Evolutionary conservation across 2,888 invertebrate genomes (phyloP), one percentile per base, ranked within the genome.

Genomic region (Harmothoe impar): DNA sequence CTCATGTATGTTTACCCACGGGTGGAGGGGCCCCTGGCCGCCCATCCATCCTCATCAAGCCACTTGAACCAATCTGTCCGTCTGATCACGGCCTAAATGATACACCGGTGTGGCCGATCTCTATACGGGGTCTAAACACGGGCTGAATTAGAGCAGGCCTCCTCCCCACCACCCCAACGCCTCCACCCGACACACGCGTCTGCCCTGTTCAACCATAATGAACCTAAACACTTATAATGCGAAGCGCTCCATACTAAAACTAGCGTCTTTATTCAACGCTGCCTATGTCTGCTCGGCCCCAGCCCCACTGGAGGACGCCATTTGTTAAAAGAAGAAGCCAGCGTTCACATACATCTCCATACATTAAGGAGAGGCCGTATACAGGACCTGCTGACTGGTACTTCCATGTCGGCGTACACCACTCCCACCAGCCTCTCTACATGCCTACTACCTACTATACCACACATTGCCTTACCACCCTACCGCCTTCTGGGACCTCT

Each of bases 41-140:
- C 54, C 54, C 54, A 86, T 86, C 86, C 54, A 86, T 86, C 54
- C 86, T 86, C 86, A 86, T 86, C 86, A 86, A 20, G 86, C 86
- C 86, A 86, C 86, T 54, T 86, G 86, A 86, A 54, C 86, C 86
- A 86, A 86, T 86, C 52, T 86, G 86, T 86, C 56, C 25, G 31
- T 17, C 86, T 54, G 86, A 86, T 86, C 86, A 86, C 7, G 54
- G 54, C 54, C 86, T 86, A 86, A 86, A 86, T 86, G 86, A 86
- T 86, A 86, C 86, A 86, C 86, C 56, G 86, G 54, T 31, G 52
- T 25, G 54, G n/a, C 52, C 56, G 23, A 86, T 86, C 86, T 86
- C 86, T 54, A 86, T 54, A 31, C 54, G 25, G 25, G 25, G 29
- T n/a, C 33, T 33, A 78, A 54, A 43, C 81, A 81, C 81, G 43